Percentiles rank a stretch among this genome's conserved stretches.
These are phyloP conservation scores for Coelogynopora nodosa DNA, from an alignment of 2,888 invertebrate species.

Conservation along the genomic window DNA sequence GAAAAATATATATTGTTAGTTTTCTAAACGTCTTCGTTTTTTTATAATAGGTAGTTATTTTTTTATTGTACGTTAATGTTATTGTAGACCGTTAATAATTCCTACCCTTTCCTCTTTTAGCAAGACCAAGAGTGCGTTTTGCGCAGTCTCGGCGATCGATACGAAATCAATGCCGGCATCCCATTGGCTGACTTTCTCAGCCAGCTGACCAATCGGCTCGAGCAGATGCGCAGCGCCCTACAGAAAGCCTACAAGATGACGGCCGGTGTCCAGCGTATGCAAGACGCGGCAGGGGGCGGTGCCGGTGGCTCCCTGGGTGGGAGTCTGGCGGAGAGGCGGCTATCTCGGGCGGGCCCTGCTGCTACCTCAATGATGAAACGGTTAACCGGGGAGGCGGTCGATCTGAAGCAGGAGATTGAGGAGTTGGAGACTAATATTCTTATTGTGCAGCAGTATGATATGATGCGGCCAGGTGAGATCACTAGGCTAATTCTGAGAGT, in stretches of 20 bases:
- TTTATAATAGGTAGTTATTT: no score
- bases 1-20: no score
- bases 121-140: neutral
- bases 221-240: neutral
- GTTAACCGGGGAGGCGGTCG: neutral
- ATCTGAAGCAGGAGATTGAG: neutral
- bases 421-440: neutral
- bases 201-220: neutral
- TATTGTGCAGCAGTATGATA: neutral
- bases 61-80: no score
- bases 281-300: neutral
- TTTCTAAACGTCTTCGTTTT: no score
- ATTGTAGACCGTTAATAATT: no score
- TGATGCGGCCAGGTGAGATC: no score
- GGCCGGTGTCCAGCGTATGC: neutral
- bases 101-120: no score
- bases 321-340: neutral
- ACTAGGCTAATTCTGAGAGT: no score
- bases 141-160: neutral
- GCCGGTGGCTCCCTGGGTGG: neutral
- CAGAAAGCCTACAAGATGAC: neutral
- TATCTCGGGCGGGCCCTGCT: neutral
- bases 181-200: neutral
- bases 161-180: neutral
- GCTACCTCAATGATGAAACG: neutral